Evolutionary conservation across 2,888 invertebrate species (phyloP), one percentile per base, ranked within the genome.

Genomic region (Rhimphoctona megacephalus): DNA sequence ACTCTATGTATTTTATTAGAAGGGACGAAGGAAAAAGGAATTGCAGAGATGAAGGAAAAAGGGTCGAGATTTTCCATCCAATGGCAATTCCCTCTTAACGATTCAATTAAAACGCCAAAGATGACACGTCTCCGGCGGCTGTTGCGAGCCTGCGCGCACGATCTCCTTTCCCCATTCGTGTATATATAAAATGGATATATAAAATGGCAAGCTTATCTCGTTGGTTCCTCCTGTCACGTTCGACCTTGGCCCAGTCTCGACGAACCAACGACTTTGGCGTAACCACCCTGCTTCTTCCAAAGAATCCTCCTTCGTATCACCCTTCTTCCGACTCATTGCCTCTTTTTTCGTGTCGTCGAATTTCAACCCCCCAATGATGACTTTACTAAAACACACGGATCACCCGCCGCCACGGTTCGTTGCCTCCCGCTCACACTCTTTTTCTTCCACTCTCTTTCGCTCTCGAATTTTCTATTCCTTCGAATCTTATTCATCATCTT

Each of bases 171-270:
- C 22, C 69, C 17, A 46, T 80, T 30, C 43, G 25, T 33, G 5
- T 70, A 22, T 64, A 66, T 43, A 49, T 25, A 9, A 14, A 36
- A 39, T 66, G 19, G 64, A 25, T 73, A 33, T 17, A 52, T 22
- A 9, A 52, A 64, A 36, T n/a, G 39, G 39, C 52, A 46, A 61
- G 36, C 73, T 61, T 49, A 39, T 61, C 67, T 79, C 73, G 83
- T 76, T 81, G 78, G 81, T 79, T 81, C 54, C 54, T 78, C 36
- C 64, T 78, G 81, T 81, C 86, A 86, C 86, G 84, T 84, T 81
- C 86, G 84, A 81, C 84, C 84, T 86, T 86, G 86, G 54, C 86
- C 84, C 61, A 33, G 78, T 84, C 64, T 74, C 43, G 78, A 73
- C 69, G 33, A 79, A 78, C 67, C 74, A 30, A 61, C 61, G 69